These are phyloP conservation scores for Hirtodrosophila cameraria DNA, from an alignment of 2,888 invertebrate species.

Conservation along the genomic window DNA sequence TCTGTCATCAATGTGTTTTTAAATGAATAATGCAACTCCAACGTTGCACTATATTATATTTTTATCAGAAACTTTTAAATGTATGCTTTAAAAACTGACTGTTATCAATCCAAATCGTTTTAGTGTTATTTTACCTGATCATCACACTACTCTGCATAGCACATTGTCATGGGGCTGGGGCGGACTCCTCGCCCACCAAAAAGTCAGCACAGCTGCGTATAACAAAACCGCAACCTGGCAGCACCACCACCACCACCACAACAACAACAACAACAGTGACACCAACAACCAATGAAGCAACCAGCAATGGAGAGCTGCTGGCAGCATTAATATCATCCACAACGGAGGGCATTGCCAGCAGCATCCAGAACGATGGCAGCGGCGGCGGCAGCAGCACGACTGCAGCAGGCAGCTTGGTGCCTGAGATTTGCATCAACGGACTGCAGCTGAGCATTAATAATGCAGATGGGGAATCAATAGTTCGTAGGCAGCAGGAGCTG, in stretches of 20 bases:
- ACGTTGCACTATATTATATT: no score
- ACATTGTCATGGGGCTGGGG: slow-evolving; percentile 16
- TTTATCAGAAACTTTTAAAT: not conserved
- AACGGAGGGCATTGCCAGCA: slow-evolving; percentile 41
- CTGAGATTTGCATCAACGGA: slow-evolving; percentile 81
- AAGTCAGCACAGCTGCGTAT: slow-evolving; percentile 60
- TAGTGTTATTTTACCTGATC: slow-evolving; percentile 39
- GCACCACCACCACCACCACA: slow-evolving; percentile 19
- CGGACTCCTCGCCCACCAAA: slow-evolving; percentile 39
- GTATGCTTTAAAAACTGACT: not conserved
- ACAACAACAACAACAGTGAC: slow-evolving; percentile 19
- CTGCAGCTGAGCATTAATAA: slow-evolving; percentile 60
- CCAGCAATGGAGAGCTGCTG: slow-evolving; percentile 43
- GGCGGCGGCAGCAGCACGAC: slow-evolving; percentile 50
- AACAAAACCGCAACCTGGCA: slow-evolving; percentile 66
- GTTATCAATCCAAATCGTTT: not conserved
- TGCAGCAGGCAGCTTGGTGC: slow-evolving; percentile 56
- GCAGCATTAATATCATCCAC: slow-evolving; percentile 65
- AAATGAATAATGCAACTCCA: no score
- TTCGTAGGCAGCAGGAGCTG: slow-evolving; percentile 70
- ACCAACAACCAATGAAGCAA: slow-evolving; percentile 28
- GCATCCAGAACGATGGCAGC: slow-evolving; percentile 23
- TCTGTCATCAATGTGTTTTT: no score
- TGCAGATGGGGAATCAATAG: slow-evolving; percentile 52
- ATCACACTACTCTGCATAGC: slow-evolving; percentile 30